A percentile compares a stretch with the other conserved stretches of the same genome.
Conservation (phyloP, 2,113 vertebrate genomes). For the Hystrix brachyura region DNA sequence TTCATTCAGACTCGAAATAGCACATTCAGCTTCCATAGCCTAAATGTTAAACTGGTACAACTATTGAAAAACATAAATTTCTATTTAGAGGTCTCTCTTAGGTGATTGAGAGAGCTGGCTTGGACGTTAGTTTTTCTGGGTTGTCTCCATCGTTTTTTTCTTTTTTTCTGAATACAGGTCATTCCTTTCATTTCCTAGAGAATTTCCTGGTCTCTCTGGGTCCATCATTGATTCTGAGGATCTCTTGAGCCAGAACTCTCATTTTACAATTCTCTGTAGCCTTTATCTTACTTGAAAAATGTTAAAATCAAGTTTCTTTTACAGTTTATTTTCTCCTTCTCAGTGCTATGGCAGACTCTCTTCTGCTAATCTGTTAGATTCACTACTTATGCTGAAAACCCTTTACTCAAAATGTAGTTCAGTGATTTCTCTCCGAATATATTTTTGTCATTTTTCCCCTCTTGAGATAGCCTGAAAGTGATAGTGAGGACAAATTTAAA, state of each 20-base stretch:
- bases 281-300: not conserved
- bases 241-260: not conserved
- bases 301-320: not conserved
- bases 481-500: not conserved
- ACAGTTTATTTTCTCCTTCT: not conserved
- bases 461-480: not conserved
- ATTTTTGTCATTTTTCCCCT: not conserved
- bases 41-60: not conserved
- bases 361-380: not conserved
- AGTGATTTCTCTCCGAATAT: not conserved
- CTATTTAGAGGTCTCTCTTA: not conserved
- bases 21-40: not conserved
- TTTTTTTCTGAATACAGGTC: not conserved
- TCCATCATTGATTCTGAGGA: not conserved
- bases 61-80: not conserved
- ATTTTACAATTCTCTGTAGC: not conserved
- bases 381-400: not conserved
- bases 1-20: not conserved
- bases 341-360: not conserved
- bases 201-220: not conserved
- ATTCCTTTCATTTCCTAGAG: not conserved
- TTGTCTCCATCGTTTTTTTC: not conserved
- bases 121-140: not conserved
- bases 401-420: constrained; percentile 29
- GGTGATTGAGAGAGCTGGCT: not conserved